A percentile compares a stretch with the other conserved stretches of the same genome.
These are phyloP conservation scores for Molossus alvarezi DNA, from an alignment of 2,797 vertebrate genomes.

Conservation along the genomic window DNA sequence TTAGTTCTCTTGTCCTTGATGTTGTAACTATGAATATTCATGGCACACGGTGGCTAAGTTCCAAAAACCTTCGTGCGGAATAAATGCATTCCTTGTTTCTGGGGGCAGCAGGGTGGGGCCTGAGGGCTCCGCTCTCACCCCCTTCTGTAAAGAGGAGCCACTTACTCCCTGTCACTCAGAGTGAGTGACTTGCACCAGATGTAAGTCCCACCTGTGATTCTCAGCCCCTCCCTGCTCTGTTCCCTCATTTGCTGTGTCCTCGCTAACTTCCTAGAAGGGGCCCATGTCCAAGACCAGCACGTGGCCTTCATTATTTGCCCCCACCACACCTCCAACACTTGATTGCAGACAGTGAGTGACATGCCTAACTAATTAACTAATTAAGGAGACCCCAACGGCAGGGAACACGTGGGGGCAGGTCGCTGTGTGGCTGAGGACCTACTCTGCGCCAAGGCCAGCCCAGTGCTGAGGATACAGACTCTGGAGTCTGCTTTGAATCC, in stretches of 20 bases:
- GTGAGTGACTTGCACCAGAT: background rate
- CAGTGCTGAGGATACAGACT: background rate
- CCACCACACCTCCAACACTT: background rate
- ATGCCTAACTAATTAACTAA: background rate
- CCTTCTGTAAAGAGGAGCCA: background rate
- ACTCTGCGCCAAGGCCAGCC: background rate
- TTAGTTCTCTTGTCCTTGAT: background rate
- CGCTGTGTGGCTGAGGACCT: background rate
- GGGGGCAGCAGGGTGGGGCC: background rate
- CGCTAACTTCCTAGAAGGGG: background rate
- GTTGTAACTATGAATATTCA: background rate
- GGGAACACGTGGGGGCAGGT: fast-evolving
- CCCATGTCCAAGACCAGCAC: background rate
- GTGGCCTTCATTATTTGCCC: background rate
- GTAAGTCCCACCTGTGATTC: background rate
- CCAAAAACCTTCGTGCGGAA: background rate
- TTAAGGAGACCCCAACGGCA: background rate
- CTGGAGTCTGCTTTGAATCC: background rate
- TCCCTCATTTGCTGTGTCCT: background rate
- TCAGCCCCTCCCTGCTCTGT: background rate
- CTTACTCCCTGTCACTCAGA: background rate
- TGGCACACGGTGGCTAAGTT: background rate
- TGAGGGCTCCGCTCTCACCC: background rate
- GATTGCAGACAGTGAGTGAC: background rate
- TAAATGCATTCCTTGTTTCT: background rate